phyloP scores from a whole-genome alignment of 2,113 vertebrate species.

The Litocranius walleri region DNA sequence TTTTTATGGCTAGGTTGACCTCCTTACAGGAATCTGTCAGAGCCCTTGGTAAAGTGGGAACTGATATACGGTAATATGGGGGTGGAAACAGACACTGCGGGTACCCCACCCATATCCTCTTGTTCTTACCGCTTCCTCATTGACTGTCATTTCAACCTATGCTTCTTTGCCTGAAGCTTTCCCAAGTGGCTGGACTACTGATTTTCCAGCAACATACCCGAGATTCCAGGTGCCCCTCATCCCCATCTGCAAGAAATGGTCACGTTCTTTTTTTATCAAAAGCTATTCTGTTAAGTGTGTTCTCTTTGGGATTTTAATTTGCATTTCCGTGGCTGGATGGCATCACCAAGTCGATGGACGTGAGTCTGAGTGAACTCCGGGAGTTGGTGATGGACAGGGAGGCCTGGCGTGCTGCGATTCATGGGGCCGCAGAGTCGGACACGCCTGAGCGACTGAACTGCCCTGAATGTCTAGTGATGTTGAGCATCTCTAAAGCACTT shows the following conservation, averaged over 20 bases:
- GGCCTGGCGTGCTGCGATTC: too few species aligned
- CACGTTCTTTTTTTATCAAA: background rate
- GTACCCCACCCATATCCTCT: background rate
- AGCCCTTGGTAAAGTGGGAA: background rate
- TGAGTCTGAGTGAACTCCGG: too few species aligned
- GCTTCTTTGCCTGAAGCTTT: background rate
- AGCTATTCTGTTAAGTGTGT: background rate
- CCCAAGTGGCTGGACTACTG: background rate
- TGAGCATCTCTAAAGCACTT: background rate
- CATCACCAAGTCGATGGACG: too few species aligned
- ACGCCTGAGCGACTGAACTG: accelerated
- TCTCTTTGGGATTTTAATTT: background rate
- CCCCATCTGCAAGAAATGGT: background rate
- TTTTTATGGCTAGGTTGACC: background rate
- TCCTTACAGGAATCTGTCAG: background rate
- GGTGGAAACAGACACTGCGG: background rate
- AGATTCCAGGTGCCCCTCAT: background rate
- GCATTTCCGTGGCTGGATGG: background rate
- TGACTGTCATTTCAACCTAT: background rate
- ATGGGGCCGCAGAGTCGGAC: too few species aligned
- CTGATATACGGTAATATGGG: background rate
- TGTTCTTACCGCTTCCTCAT: background rate
- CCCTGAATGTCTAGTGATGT: background rate
- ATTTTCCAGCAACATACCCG: background rate
- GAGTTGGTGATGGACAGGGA: too few species aligned